phyloP scores from a whole-genome alignment of 2,797 vertebrate genomes.

The Hephaestus fuliginosus region DNA sequence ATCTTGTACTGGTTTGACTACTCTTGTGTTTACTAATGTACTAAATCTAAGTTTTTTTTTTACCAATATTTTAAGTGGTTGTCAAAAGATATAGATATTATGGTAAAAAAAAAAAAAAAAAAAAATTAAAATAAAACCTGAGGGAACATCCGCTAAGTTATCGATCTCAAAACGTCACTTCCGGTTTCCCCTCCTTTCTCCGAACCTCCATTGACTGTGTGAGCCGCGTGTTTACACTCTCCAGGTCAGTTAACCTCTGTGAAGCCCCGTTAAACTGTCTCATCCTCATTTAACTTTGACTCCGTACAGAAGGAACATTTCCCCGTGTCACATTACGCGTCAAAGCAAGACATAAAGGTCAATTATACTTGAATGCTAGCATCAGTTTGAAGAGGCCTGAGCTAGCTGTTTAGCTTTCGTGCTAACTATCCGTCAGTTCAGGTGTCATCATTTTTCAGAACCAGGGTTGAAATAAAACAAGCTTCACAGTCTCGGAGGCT shows the following conservation, averaged over 20 bases:
- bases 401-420: slow-evolving; percentile 58
- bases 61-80: not conserved
- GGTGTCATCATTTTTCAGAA: not conserved
- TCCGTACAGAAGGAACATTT: not conserved
- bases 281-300: not conserved
- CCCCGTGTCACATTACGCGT: rapidly evolving
- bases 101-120: not conserved
- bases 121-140: not conserved
- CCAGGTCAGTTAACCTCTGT: slow-evolving; percentile 71
- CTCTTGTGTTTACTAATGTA: not conserved
- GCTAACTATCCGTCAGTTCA: slow-evolving; percentile 43
- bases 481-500: not conserved
- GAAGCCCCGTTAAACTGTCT: not conserved
- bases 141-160: not conserved
- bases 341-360: not conserved
- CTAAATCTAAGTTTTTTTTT: not conserved
- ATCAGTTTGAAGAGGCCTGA: slow-evolving; percentile 42
- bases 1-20: not conserved
- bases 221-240: slow-evolving; percentile 80
- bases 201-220: slow-evolving; percentile 48
- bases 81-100: not conserved
- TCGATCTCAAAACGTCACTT: slow-evolving; percentile 58
- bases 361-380: not conserved
- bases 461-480: not conserved
- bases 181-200: slow-evolving; percentile 66